Conservation (phyloP, 2,113 vertebrate genomes). For the Spilogale gracilis region DNA sequence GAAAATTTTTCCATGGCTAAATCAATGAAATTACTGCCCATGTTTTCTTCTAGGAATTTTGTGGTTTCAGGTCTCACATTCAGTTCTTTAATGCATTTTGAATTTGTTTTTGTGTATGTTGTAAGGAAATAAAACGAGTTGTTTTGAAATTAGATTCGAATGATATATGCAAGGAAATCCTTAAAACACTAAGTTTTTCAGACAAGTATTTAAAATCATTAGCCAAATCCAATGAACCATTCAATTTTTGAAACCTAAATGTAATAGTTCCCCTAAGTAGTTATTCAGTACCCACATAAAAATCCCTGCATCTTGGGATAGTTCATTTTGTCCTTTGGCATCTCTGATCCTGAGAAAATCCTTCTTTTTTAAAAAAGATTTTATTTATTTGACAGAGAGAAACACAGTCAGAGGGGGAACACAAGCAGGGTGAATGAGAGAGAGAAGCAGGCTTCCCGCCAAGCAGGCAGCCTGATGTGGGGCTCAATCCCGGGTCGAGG, state of each 20-base stretch:
- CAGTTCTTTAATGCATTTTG: not conserved
- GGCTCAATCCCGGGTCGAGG: too few species aligned
- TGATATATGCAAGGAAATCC: not conserved
- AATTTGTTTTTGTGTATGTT: not conserved
- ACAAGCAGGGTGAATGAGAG: too few species aligned
- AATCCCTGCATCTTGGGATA: not conserved
- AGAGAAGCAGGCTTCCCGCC: too few species aligned
- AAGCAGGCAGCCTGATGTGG: too few species aligned
- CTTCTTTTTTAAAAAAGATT: not conserved
- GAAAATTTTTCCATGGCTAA: not conserved
- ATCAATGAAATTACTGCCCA: not conserved
- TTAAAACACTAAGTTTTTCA: not conserved
- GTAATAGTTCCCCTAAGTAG: not conserved
- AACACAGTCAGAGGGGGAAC: too few species aligned
- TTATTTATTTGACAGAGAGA: too few species aligned
- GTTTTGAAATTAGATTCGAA: slow-evolving; percentile 48
- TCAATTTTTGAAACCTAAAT: not conserved
- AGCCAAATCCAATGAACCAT: not conserved
- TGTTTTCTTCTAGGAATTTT: not conserved
- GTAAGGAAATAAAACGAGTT: not conserved
- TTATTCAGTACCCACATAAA: not conserved
- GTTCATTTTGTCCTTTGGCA: not conserved
- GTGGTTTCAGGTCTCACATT: not conserved
- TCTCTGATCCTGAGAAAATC: not conserved
- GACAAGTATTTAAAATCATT: not conserved